Evolutionary conservation across 2,113 vertebrate genomes (phyloP).

Genomic region (Bombycilla garrulus): DNA sequence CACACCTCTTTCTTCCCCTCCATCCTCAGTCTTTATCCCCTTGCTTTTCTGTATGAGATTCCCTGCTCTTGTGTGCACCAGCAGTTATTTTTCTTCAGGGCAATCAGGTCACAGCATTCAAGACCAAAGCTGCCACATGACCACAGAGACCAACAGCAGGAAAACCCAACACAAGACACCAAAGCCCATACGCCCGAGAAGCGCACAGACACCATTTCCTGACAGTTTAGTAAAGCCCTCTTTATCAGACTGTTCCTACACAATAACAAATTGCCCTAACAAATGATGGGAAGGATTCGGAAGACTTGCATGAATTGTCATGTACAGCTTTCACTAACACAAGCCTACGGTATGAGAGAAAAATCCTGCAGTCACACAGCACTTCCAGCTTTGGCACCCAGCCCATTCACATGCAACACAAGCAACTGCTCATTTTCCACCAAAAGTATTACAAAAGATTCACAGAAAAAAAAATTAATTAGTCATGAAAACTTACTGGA

Average conservation of each 20-base stretch:
- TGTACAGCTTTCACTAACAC: background rate
- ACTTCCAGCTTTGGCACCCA: background rate
- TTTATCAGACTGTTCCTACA: background rate
- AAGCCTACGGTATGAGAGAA: background rate
- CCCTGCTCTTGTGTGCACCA: background rate
- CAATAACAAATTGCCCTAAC: background rate
- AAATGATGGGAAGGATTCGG: background rate
- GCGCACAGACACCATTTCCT: background rate
- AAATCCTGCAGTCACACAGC: background rate
- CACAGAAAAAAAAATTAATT: background rate
- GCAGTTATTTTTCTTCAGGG: background rate
- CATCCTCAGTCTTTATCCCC: background rate
- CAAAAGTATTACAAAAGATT: background rate
- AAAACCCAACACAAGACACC: background rate
- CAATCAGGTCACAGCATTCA: background rate
- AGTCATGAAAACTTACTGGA: slow-evolving; percentile 6
- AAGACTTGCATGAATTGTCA: background rate
- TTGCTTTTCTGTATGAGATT: background rate
- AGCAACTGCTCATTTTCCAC: background rate
- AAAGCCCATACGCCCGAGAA: background rate
- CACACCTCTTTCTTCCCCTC: background rate
- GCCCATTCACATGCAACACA: background rate
- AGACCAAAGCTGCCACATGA: background rate
- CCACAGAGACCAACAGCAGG: background rate
- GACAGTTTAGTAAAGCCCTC: background rate